phyloP scores from a whole-genome alignment of 2,888 invertebrate genomes.

The Ormyrus labotus region DNA sequence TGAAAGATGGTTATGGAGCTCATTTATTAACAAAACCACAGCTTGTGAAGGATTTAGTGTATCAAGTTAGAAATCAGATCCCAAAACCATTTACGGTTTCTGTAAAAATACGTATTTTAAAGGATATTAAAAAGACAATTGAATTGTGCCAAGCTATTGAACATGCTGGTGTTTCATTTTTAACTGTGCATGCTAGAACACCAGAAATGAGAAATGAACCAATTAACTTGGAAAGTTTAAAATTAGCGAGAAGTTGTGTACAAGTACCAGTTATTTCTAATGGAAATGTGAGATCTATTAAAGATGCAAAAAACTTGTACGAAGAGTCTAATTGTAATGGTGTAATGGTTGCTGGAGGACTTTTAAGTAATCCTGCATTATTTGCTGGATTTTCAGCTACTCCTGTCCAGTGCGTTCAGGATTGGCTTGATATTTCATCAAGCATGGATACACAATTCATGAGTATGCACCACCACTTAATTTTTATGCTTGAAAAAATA shows the following conservation, averaged over 20 bases:
- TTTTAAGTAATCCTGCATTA: conserved; percentile 93
- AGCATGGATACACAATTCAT: conserved; percentile 80
- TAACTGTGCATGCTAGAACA: conserved; percentile 96
- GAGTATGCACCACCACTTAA: conserved; percentile 96
- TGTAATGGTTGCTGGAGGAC: conserved; percentile 94
- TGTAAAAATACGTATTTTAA: conserved; percentile 91
- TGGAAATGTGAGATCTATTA: conserved; percentile 88
- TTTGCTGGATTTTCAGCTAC: conserved; percentile 86
- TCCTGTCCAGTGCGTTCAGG: conserved; percentile 85
- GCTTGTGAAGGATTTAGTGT: conserved; percentile 87
- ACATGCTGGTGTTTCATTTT: conserved; percentile 89
- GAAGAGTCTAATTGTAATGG: conserved; percentile 84
- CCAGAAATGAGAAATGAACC: conserved; percentile 87
- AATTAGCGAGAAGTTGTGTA: conserved; percentile 83
- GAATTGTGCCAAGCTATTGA: conserved; percentile 88
- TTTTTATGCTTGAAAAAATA: conserved; percentile 94
- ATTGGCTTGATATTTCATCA: conserved; percentile 87
- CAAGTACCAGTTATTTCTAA: conserved; percentile 92
- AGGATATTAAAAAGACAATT: conserved; percentile 84
- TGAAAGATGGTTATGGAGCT: conserved; percentile 92
- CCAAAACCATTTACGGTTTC: conserved; percentile 89
- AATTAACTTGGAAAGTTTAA: conserved; percentile 84
- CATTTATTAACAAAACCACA: conserved; percentile 90
- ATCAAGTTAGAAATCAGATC: conserved; percentile 84
- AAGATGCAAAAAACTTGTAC: conserved; percentile 84